Evolutionary conservation across 2,888 invertebrate species (phyloP).

Genomic region (Xanthia togata): DNA sequence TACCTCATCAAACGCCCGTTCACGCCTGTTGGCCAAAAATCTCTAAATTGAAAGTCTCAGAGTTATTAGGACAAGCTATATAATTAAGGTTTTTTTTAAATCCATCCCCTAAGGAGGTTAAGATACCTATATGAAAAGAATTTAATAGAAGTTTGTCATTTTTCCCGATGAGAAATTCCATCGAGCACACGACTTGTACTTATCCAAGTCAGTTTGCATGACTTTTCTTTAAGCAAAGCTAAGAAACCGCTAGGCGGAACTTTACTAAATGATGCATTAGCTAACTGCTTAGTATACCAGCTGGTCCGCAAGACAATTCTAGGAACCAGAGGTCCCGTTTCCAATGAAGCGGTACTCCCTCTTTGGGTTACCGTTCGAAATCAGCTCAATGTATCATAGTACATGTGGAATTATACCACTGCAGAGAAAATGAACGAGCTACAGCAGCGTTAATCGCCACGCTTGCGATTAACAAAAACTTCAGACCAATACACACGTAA

Average conservation of each 20-base stretch:
- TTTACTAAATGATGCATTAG: not conserved
- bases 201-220: not conserved
- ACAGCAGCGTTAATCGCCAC: no score
- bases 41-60: not conserved
- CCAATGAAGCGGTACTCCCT: slow-evolving; percentile 46
- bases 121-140: no score
- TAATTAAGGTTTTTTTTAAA: no score
- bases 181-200: no score
- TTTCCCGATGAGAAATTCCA: no score
- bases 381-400: not conserved
- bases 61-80: not conserved
- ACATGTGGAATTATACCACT: not conserved
- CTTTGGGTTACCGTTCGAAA: slow-evolving; percentile 47
- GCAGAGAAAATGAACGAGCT: not conserved
- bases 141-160: no score
- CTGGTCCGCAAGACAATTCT: slow-evolving; percentile 42
- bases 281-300: slow-evolving; percentile 6
- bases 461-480: not conserved
- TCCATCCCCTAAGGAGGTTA: no score
- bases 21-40: no score
- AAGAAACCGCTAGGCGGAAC: not conserved
- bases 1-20: no score
- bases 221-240: not conserved
- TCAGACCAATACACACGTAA: not conserved
- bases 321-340: slow-evolving; percentile 59